phyloP scores from a whole-genome alignment of 2,888 invertebrate genomes.

The Athalia cordata region DNA sequence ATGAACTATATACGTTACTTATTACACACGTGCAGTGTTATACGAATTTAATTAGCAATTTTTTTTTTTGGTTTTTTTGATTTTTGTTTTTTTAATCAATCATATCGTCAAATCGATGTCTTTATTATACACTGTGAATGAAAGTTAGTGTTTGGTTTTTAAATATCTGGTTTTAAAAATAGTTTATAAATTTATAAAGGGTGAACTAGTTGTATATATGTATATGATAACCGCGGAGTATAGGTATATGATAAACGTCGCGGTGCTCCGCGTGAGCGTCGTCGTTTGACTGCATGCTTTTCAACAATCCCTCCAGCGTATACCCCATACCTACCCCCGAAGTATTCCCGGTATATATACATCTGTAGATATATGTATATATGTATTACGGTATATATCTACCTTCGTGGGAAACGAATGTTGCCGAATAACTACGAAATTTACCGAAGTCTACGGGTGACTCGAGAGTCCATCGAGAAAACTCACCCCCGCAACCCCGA shows the following conservation, averaged over 20 bases:
- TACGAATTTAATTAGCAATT: background rate
- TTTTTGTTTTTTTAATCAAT: too few species aligned
- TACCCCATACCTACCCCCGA: conserved; percentile 6
- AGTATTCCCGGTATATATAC: too few species aligned
- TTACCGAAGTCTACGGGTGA: background rate
- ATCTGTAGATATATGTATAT: background rate
- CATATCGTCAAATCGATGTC: too few species aligned
- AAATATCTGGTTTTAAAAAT: too few species aligned
- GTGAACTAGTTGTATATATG: background rate
- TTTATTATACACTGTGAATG: too few species aligned
- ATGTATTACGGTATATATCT: background rate
- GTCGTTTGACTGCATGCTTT: conserved; percentile 37
- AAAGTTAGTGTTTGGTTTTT: too few species aligned
- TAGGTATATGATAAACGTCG: conserved; percentile 1
- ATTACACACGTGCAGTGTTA: background rate
- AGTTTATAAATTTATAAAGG: too few species aligned
- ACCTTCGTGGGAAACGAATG: background rate
- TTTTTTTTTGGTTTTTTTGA: background rate
- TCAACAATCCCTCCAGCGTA: conserved; percentile 18
- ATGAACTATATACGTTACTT: background rate
- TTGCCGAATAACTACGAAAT: conserved; percentile 7
- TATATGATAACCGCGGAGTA: background rate
- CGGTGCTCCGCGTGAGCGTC: conserved; percentile 36
- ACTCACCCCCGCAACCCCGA: background rate
- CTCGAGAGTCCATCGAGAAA: conserved; percentile 12